phyloP scores from a whole-genome alignment of 2,888 invertebrate species.

The Cheilosia urbana region DNA sequence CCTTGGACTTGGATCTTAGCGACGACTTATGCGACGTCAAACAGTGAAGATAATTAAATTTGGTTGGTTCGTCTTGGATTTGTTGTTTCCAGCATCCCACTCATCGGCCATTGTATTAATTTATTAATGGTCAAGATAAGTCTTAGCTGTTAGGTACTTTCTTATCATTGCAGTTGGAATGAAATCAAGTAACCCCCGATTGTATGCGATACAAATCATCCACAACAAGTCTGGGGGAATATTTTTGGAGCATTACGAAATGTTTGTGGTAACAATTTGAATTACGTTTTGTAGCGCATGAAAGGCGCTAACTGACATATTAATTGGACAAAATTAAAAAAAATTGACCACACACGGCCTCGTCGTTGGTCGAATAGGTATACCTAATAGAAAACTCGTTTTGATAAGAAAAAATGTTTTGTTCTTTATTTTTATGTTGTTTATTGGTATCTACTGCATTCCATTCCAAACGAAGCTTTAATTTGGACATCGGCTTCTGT shows the following conservation, averaged over 20 bases:
- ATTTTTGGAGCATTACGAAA: constrained; percentile 58
- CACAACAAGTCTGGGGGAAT: constrained; percentile 12
- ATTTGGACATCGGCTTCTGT: constrained; percentile 58
- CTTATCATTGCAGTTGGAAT: constrained; percentile 55
- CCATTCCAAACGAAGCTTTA: constrained; percentile 60
- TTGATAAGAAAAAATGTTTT: constrained; percentile 34
- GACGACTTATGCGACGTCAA: constrained; percentile 50
- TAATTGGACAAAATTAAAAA: constrained; percentile 57
- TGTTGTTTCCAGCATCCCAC: neutral
- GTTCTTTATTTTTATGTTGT: constrained; percentile 30
- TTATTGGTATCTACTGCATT: constrained; percentile 48
- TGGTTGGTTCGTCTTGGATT: constrained; percentile 36
- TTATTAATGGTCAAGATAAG: constrained; percentile 1
- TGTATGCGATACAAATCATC: neutral
- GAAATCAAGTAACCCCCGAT: constrained; percentile 35
- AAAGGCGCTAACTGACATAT: constrained; percentile 64
- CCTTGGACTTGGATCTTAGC: constrained; percentile 27
- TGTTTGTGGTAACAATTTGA: constrained; percentile 35
- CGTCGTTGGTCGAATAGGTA: neutral
- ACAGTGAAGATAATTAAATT: constrained; percentile 72
- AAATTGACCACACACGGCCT: constrained; percentile 55
- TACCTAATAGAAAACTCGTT: constrained; percentile 32
- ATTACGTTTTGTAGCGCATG: constrained; percentile 64
- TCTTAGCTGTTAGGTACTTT: neutral
- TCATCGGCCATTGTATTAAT: neutral